Evolutionary conservation across 2,888 invertebrate species (phyloP), one percentile per base, ranked within the genome.

Genomic region (Orchesella flavescens): DNA sequence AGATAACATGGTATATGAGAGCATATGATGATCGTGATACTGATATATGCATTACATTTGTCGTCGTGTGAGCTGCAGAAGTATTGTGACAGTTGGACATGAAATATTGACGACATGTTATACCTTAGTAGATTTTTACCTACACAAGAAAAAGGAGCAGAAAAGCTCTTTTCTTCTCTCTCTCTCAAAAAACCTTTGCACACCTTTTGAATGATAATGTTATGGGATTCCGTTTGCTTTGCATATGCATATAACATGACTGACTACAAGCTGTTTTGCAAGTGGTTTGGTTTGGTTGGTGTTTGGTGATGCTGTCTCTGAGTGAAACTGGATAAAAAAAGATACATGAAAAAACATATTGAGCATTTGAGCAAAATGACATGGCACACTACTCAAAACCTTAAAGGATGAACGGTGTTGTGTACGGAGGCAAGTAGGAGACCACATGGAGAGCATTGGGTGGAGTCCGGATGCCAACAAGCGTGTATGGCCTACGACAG

Each of bases 81-180:
- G 21, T 59, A 61, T 68, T 79, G 81, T 74, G 81, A 81, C 81
- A 81, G 65, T 81, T 81, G 81, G 74, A 74, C 81, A 81, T 81
- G 81, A 81, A 81, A 74, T 81, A 81, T 81, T 74, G 81, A 74
- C 66, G 69, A 81, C 68, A 71, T 80, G 55, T 24, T 53, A 53
- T 71, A 78, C 78, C 78, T 78, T 46, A 44, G 43, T 24, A 13
- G 19, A 34, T 13, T n/a, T 23, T 65, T 15, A n/a, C 15, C 55
- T 71, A 57, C 57, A 19, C 55, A 57, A 59, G 3, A 21, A 34
- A 34, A 34, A 34, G 34, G 34, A 34, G 34, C 3, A 34, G 7
- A 34, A 34, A 34, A 59, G 21, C 17, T 59, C 21, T 17, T 12
- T 19, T 59, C 21, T 19, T 2, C 17, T 53, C 59, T 2, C 17